phyloP scores from a whole-genome alignment of 2,797 vertebrate genomes.

The Apogon talboti region DNA sequence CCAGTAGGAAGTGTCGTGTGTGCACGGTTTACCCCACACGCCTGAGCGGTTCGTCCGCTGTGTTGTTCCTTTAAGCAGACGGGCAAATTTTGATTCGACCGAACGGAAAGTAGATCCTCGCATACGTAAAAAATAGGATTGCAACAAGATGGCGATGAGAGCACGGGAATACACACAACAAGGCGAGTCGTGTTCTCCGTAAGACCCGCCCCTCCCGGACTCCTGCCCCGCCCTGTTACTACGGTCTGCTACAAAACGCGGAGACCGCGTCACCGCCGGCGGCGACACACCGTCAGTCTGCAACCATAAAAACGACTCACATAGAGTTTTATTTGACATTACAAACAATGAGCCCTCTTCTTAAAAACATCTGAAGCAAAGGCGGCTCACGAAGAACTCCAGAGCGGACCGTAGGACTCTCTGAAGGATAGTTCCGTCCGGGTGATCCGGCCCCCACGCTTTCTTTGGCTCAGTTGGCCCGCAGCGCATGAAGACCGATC shows the following conservation, averaged over 20 bases:
- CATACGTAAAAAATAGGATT: conserved; percentile 87
- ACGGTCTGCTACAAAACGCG: conserved; percentile 68
- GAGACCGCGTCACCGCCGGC: neutral
- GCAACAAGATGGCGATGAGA: conserved; percentile 98
- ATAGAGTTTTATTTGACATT: too few species aligned
- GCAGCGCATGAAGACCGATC: conserved; percentile 89
- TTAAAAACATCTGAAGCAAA: fast-evolving
- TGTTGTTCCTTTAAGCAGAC: conserved; percentile 28
- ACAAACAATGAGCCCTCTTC: fast-evolving
- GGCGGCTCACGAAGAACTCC: fast-evolving
- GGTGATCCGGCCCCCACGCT: conserved; percentile 59
- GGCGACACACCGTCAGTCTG: neutral
- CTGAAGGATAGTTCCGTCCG: neutral
- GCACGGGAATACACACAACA: conserved; percentile 97
- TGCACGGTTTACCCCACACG: conserved; percentile 53
- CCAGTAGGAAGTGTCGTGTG: conserved; percentile 51
- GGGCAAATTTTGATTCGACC: conserved; percentile 51
- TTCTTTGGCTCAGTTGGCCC: conserved; percentile 77
- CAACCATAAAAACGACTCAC: fast-evolving
- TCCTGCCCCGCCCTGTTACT: conserved; percentile 80
- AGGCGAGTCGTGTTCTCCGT: conserved; percentile 87
- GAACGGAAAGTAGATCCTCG: conserved; percentile 83
- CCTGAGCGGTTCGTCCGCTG: conserved; percentile 32
- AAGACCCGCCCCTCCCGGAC: conserved; percentile 74
- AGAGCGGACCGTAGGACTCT: too few species aligned